These are phyloP conservation scores for Onthophagus taurus DNA, from an alignment of 1,140 invertebrate genomes.

Conservation along the genomic window DNA sequence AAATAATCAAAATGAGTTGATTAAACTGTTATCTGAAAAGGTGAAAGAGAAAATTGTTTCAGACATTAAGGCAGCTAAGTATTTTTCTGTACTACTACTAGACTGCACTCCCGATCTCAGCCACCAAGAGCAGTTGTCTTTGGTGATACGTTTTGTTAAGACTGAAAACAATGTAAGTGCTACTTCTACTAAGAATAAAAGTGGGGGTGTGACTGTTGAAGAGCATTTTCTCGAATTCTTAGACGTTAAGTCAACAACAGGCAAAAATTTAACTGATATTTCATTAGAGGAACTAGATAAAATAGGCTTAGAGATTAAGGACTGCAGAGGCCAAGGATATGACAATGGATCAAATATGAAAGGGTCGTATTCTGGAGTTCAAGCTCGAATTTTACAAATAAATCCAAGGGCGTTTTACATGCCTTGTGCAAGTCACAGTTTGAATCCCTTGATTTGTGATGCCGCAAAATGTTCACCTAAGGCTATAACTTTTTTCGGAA, in stretches of 20 bases:
- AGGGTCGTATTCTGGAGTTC: constrained; percentile 18
- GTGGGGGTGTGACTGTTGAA: too few species aligned
- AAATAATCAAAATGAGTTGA: too few species aligned
- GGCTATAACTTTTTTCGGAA: constrained; percentile 19
- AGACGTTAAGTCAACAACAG: too few species aligned
- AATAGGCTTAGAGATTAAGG: constrained; percentile 6
- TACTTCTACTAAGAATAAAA: too few species aligned
- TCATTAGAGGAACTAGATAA: not conserved
- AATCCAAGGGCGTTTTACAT: constrained; percentile 23
- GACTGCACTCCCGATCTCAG: constrained; percentile 3
- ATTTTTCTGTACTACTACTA: too few species aligned
- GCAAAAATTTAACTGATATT: not conserved
- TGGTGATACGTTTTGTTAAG: too few species aligned
- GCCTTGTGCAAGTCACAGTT: constrained; percentile 24
- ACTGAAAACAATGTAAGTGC: too few species aligned
- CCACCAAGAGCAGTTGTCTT: constrained; percentile 4
- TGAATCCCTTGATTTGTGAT: constrained; percentile 15
- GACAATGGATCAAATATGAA: constrained; percentile 17
- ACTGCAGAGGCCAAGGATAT: constrained; percentile 1
- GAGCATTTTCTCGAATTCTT: too few species aligned
- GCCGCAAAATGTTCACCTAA: constrained; percentile 16
- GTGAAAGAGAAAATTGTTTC: too few species aligned
- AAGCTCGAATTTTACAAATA: constrained; percentile 22
- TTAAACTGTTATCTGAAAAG: too few species aligned
- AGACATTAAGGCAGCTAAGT: too few species aligned